A percentile compares a stretch with the other conserved stretches of the same genome.
phyloP scores from a whole-genome alignment of 2,113 vertebrate species.

The Lota lota region DNA sequence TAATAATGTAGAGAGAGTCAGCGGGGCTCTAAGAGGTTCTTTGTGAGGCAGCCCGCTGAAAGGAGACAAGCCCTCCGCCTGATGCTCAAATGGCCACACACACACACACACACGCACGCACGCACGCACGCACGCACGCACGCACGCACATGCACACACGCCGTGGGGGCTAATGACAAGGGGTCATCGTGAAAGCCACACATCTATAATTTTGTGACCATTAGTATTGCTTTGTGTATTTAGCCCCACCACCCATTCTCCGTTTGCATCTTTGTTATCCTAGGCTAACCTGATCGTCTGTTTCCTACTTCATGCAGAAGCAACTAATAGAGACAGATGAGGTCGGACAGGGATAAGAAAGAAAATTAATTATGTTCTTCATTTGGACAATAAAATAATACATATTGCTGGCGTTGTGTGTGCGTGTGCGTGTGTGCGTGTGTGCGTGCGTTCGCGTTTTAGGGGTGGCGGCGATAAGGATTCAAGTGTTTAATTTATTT shows the following conservation, averaged over 20 bases:
- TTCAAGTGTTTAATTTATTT: conserved; percentile 32
- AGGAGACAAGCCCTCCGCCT: conserved; percentile 37
- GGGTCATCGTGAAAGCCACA: conserved; percentile 8
- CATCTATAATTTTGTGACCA: conserved; percentile 15
- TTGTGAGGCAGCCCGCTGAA: conserved; percentile 60
- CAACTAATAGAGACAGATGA: conserved; percentile 5
- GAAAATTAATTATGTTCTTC: too few species aligned
- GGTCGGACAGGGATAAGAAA: too few species aligned
- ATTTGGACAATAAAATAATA: too few species aligned
- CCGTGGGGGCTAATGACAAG: background rate
- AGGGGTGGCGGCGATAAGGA: background rate
- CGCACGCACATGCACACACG: background rate
- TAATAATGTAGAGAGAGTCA: conserved; percentile 73
- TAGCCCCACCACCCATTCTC: background rate
- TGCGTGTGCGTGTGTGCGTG: background rate
- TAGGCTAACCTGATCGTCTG: conserved; percentile 7
- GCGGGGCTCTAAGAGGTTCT: conserved; percentile 57
- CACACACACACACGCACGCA: background rate
- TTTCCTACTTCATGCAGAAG: conserved; percentile 3
- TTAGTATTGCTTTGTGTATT: conserved; percentile 19
- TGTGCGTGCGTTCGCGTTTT: background rate
- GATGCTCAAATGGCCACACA: conserved; percentile 37
- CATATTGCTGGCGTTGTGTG: too few species aligned
- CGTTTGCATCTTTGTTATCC: background rate
- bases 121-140: background rate